These are phyloP conservation scores for Drosophila mauritiana DNA, from an alignment of 1,140 invertebrate genomes.

Conservation along the genomic window DNA sequence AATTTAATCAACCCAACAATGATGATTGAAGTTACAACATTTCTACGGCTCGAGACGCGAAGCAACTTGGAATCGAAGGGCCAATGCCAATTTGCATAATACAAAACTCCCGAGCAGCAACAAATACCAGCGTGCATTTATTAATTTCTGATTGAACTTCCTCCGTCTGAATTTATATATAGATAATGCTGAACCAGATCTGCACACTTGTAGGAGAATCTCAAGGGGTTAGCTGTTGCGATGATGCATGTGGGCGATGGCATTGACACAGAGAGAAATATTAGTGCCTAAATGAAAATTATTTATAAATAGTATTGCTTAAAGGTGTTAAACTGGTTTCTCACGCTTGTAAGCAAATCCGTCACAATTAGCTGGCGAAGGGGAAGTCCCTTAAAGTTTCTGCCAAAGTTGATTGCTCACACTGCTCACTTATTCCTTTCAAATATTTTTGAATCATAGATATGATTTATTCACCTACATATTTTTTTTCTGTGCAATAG, in stretches of 20 bases:
- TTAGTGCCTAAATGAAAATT: neutral
- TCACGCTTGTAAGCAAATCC: neutral
- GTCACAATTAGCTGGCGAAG: neutral
- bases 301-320: neutral
- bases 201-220: slow-evolving; percentile 24
- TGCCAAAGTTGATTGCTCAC: neutral
- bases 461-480: neutral
- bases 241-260: slow-evolving; percentile 44
- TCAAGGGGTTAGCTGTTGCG: slow-evolving; percentile 18
- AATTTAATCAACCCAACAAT: slow-evolving; percentile 64
- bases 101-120: slow-evolving; percentile 10
- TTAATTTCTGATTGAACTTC: slow-evolving; percentile 63
- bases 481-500: slow-evolving; percentile 30
- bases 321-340: neutral
- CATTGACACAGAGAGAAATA: slow-evolving; percentile 12
- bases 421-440: neutral
- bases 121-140: slow-evolving; percentile 49
- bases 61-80: slow-evolving; percentile 31
- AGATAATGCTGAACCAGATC: slow-evolving; percentile 32
- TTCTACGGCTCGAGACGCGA: slow-evolving; percentile 25
- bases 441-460: neutral
- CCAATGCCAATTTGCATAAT: slow-evolving; percentile 59
- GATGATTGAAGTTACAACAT: slow-evolving; percentile 65
- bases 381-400: neutral
- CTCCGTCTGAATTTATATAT: neutral